A percentile compares a stretch with the other conserved stretches of the same genome.
Evolutionary conservation across 2,888 invertebrate species (phyloP).

Genomic region (Anoplius nigerrimus): DNA sequence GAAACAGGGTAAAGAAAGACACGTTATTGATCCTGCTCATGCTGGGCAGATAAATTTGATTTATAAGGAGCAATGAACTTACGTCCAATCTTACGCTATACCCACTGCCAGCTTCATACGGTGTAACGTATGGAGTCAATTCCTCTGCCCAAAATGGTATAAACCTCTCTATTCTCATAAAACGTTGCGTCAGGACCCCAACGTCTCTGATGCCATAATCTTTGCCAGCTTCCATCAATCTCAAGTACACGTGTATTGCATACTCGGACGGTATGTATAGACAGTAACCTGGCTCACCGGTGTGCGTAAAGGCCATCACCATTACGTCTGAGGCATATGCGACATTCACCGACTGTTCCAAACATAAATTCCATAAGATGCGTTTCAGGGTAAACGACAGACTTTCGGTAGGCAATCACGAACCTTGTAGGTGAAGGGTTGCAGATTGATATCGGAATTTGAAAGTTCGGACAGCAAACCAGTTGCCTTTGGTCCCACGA

Average conservation of each 20-base stretch:
- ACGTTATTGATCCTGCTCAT: not conserved
- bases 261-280: conserved; percentile 84
- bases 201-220: conserved; percentile 83
- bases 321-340: conserved; percentile 83
- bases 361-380: conserved; percentile 22
- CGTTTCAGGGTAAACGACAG: conserved; percentile 24
- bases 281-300: conserved; percentile 84
- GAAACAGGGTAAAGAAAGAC: conserved; percentile 5
- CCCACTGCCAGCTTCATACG: conserved; percentile 81
- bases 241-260: conserved; percentile 84
- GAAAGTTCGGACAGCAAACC: conserved; percentile 81
- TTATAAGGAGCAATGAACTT: conserved; percentile 34
- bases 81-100: conserved; percentile 79
- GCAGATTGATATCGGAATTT: conserved; percentile 79
- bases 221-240: conserved; percentile 80
- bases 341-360: conserved; percentile 79
- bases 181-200: conserved; percentile 81
- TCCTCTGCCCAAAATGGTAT: conserved; percentile 86
- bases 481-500: conserved; percentile 83
- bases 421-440: conserved; percentile 81
- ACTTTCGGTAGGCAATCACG: too few species aligned
- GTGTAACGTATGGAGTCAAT: conserved; percentile 79
- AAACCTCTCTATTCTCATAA: conserved; percentile 82
- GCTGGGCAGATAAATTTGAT: not conserved
- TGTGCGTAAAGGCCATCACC: conserved; percentile 84